A percentile compares a stretch with the other conserved stretches of the same genome.
Conservation (phyloP, 2,888 invertebrate species). For the Hirtodrosophila confusa region DNA sequence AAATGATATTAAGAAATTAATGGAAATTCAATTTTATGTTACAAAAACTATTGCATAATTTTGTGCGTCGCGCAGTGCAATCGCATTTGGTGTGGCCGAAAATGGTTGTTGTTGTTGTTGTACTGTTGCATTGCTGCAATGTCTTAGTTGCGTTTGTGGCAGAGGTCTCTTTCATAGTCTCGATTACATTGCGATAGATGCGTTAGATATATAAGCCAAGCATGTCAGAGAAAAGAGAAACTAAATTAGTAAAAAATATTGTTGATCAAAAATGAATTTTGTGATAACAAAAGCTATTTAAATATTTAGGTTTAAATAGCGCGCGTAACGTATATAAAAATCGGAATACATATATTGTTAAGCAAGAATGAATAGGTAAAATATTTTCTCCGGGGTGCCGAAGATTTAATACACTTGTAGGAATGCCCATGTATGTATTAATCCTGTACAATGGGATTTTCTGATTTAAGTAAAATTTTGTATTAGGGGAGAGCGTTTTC, state of each 20-base stretch:
- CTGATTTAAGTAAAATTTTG: too few species aligned
- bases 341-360: conserved; percentile 8
- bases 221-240: conserved; percentile 83
- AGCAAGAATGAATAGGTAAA: conserved; percentile 5
- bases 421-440: too few species aligned
- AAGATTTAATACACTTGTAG: conserved; percentile 6
- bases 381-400: conserved; percentile 12
- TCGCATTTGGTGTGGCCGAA: conserved; percentile 62
- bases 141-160: conserved; percentile 20
- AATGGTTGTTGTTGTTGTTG: conserved; percentile 36
- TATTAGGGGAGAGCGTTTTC: too few species aligned
- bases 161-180: conserved; percentile 42
- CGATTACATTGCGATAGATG: conserved; percentile 74
- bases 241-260: conserved; percentile 81
- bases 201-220: conserved; percentile 80
- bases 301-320: conserved; percentile 1
- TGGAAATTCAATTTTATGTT: conserved; percentile 54
- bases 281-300: conserved; percentile 13
- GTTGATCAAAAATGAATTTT: conserved; percentile 48
- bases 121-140: conserved; percentile 15
- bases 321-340: not conserved
- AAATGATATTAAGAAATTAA: conserved; percentile 38
- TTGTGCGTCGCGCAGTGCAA: conserved; percentile 54
- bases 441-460: too few species aligned
- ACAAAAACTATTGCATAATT: conserved; percentile 72